phyloP scores from a whole-genome alignment of 2,888 invertebrate species.

The Brachyptera putata region DNA sequence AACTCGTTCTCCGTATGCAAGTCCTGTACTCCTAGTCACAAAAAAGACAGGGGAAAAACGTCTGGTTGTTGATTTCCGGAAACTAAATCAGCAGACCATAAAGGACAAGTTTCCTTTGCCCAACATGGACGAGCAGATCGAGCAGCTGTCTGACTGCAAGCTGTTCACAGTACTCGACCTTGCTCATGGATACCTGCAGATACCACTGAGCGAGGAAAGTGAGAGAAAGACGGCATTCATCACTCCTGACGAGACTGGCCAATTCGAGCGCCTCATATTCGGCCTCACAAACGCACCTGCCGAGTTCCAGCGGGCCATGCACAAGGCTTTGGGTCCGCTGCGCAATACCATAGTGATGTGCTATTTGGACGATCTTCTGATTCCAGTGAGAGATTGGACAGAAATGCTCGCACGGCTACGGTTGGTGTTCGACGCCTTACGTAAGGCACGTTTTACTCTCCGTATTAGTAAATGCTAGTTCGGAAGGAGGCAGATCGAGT shows the following conservation, averaged over 20 bases:
- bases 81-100: too few relatives aligned
- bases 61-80: too few relatives aligned
- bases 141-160: background rate
- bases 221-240: conserved; percentile 39
- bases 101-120: too few relatives aligned
- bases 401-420: conserved; percentile 35
- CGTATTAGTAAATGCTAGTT: conserved; percentile 38
- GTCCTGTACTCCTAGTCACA: background rate
- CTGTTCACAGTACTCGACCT: background rate
- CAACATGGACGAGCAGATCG: too few relatives aligned
- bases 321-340: conserved; percentile 33
- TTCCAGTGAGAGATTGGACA: conserved; percentile 34
- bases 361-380: conserved; percentile 39
- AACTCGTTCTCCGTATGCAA: background rate
- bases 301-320: conserved; percentile 38
- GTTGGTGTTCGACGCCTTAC: conserved; percentile 33
- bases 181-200: conserved; percentile 35
- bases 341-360: conserved; percentile 32
- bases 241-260: too few relatives aligned
- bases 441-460: conserved; percentile 36
- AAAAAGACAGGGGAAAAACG: background rate
- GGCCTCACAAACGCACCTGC: conserved; percentile 38
- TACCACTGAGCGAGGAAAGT: conserved; percentile 34
- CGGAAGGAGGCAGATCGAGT: conserved; percentile 23
- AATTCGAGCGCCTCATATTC: conserved; percentile 39